Base-by-base conservation (phyloP, 2,888 invertebrate species). In the Neoscelio sp. region DNA sequence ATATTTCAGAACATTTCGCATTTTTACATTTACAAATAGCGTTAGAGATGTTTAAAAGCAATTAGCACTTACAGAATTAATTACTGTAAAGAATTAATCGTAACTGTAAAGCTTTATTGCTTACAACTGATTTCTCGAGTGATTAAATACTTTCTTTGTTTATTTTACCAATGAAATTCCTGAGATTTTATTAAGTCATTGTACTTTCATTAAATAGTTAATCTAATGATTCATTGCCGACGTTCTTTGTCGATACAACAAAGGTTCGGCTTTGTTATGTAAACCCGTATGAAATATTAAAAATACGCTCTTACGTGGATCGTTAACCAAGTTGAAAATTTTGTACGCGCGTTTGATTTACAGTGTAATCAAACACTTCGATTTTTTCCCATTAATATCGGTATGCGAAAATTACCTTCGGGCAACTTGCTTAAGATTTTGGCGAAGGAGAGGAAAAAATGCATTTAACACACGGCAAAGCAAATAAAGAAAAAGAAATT, bases 191-290 rank as follows among this genome's bases (percentile, higher is more conserved):
- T 62, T 62, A 38, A 48, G 33, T 20, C 15, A 64, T 56, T 71
- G 70, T 56, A 48, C 73, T 73, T 73, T 73, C 73, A 33, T 73
- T 65, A 40, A 56, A 56, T 28, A 52, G 50, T 38, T 30, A 15
- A 44, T 54, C 20, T 48, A 73, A 62, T 73, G 64, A 56, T 56
- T 64, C 30, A 28, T 40, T 20, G 56, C 42, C 30, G 20, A 46
- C 73, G 56, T 64, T 65, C 64, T 38, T 44, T 10, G 1, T 12
- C 12, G 28, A 23, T 8, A 28, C 30, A 50, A 46, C 38, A 46
- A 60, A 70, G 60, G 52, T 60, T 62, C 13, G 35, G 26, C 6
- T 54, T 33, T 56, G 46, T 73, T 73, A 65, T 44, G 56, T 71
- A 73, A 73, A 48, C 15, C n/a, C 17, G 56, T 10, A 64, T 18